These are phyloP conservation scores for Channa maculata DNA, from an alignment of 2,113 vertebrate genomes.

Conservation along the genomic window DNA sequence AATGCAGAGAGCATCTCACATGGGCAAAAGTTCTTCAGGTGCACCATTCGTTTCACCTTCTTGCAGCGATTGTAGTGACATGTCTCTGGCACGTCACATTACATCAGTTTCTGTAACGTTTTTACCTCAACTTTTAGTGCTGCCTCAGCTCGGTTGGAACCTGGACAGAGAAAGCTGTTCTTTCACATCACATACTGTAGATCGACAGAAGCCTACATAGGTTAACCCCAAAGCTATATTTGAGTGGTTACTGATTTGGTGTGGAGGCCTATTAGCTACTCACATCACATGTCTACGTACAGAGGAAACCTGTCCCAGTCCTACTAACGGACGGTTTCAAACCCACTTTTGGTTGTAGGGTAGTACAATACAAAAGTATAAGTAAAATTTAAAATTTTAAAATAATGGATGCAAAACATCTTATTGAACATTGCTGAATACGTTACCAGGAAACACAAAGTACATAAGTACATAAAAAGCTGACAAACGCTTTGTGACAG, in stretches of 20 bases:
- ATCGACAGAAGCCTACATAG: neutral
- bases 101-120: no score
- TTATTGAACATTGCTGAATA: neutral
- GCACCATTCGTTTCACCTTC: no score
- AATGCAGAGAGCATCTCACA: no score
- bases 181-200: neutral
- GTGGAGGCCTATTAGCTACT: neutral
- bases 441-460: conserved; percentile 2
- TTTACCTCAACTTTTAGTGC: no score
- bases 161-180: neutral
- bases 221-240: neutral
- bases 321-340: neutral
- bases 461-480: neutral
- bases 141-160: no score
- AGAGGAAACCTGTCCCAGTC: neutral
- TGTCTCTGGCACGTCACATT: no score
- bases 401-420: neutral
- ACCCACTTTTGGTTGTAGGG: neutral
- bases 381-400: neutral
- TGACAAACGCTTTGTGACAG: neutral
- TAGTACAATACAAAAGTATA: no score
- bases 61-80: no score
- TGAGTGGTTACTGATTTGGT: neutral
- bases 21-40: no score
- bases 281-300: neutral